Base-by-base conservation (phyloP, 2,888 invertebrate genomes). In the Suillia variegata region DNA sequence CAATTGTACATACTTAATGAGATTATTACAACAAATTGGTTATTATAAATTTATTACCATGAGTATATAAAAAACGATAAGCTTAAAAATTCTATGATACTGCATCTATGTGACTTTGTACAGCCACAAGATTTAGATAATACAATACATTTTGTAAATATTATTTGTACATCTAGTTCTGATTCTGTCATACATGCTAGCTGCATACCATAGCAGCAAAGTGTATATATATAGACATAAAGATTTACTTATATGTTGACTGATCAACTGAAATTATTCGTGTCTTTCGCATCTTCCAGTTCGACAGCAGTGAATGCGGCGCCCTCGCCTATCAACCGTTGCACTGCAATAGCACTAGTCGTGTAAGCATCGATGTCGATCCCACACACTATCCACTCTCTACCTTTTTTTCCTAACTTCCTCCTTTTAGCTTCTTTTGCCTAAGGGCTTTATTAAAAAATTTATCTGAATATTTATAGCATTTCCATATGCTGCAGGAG, bases 401-500 rank as follows among this genome's bases (percentile, higher is more conserved):
- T 10, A 45, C 33, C 42, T 53, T 26, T 45, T 56, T 56, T 58
- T 48, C 49, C 52, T 58, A 15, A 2, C 24, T 24, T 18, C 20
- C 47, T 18, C 8, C 17, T 12, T 38, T 20, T 51, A 26, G 51
- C 49, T 61, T 38, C 38, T 38, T 48, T n/a, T n/a, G n/a, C n/a
- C 48, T 48, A 52, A 3, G 49, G 34, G 48, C 59, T 58, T 64
- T 59, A 31, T 54, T 61, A 12, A 8, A 54, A 4, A 26, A 54
- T 24, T 49, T 26, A 71, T 59, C 12, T 26, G 18, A 10, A 45
- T 31, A 53, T 34, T 53, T 15, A 66, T 85, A 90, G 89, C 89
- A 89, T 80, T 87, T 88, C 85, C 89, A 89, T 79, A 84, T 85
- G 81, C 86, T 89, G 85, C 87, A 88, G 71, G 89, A 88, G 78